These are phyloP conservation scores for Drosophila burlai DNA, from an alignment of 1,140 invertebrate species.

Conservation along the genomic window DNA sequence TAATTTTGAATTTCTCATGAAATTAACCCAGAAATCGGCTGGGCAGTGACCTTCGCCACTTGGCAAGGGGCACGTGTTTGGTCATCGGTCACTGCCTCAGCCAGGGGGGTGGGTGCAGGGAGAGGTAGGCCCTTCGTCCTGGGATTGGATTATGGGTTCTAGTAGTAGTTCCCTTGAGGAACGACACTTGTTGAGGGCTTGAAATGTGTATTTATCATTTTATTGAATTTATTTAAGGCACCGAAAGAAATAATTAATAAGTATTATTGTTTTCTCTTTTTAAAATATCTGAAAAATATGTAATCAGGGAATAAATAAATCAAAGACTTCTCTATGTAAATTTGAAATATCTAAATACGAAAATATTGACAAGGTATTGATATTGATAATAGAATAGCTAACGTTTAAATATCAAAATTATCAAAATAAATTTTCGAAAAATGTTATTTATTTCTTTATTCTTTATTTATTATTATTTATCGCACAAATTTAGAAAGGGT, in stretches of 20 bases:
- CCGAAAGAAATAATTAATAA: not conserved
- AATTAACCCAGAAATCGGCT: slow-evolving; percentile 81
- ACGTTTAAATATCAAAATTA: no score
- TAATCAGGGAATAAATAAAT: no score
- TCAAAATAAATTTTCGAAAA: no score
- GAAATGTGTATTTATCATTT: slow-evolving; percentile 43
- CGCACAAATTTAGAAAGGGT: no score
- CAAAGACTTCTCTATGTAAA: no score
- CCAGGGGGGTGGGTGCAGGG: not conserved
- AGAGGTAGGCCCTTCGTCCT: not conserved
- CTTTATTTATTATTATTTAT: no score
- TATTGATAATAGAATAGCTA: no score
- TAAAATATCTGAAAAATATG: no score
- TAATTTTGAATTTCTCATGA: slow-evolving; percentile 84
- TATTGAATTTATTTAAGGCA: slow-evolving; percentile 60
- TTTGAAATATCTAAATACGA: no score
- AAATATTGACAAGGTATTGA: no score
- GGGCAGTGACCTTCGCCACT: slow-evolving; percentile 75
- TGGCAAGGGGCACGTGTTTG: slow-evolving; percentile 58
- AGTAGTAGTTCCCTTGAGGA: not conserved
- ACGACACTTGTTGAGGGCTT: slow-evolving; percentile 31
- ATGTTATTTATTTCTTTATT: no score
- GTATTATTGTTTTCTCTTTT: not conserved
- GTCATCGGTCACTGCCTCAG: slow-evolving; percentile 18
- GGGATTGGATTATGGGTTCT: slow-evolving; percentile 31